phyloP scores from a whole-genome alignment of 2,888 invertebrate genomes.

The Mythimna pallens region DNA sequence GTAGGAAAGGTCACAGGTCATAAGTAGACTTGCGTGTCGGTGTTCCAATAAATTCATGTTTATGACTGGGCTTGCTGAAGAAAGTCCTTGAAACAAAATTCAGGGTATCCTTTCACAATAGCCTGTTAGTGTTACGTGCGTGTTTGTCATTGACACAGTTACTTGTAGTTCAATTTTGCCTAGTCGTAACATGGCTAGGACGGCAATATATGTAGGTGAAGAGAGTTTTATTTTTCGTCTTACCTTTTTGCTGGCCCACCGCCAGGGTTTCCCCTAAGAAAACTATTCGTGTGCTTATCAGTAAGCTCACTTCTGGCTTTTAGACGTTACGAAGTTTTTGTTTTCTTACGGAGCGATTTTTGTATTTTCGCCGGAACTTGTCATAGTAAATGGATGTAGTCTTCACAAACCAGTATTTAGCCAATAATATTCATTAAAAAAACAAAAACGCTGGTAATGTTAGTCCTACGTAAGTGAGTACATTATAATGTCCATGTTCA shows the following conservation, averaged over 20 bases:
- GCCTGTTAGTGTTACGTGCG: conserved; percentile 71
- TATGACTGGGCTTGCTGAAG: conserved; percentile 66
- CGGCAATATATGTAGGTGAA: conserved; percentile 34
- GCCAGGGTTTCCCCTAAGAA: conserved; percentile 51
- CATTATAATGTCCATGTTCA: not conserved
- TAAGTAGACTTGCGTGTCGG: conserved; percentile 73
- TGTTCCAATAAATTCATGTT: conserved; percentile 72
- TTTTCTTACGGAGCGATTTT: conserved; percentile 24
- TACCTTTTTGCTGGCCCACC: conserved; percentile 54
- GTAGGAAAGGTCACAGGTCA: conserved; percentile 72
- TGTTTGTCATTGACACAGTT: conserved; percentile 73
- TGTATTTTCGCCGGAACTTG: conserved; percentile 4
- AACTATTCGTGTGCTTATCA: conserved; percentile 53
- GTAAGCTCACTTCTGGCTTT: conserved; percentile 38
- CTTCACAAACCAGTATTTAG: not conserved
- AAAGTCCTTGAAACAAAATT: conserved; percentile 79
- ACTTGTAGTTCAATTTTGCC: conserved; percentile 53
- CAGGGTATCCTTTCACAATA: conserved; percentile 67
- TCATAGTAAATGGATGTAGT: not conserved
- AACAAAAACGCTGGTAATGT: not conserved
- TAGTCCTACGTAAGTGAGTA: not conserved
- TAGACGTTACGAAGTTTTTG: conserved; percentile 15
- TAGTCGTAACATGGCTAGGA: conserved; percentile 23
- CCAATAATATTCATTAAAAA: not conserved
- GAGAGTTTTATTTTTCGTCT: conserved; percentile 54